Conservation (phyloP, 2,113 vertebrate species). For the Ctenomys sociabilis region DNA sequence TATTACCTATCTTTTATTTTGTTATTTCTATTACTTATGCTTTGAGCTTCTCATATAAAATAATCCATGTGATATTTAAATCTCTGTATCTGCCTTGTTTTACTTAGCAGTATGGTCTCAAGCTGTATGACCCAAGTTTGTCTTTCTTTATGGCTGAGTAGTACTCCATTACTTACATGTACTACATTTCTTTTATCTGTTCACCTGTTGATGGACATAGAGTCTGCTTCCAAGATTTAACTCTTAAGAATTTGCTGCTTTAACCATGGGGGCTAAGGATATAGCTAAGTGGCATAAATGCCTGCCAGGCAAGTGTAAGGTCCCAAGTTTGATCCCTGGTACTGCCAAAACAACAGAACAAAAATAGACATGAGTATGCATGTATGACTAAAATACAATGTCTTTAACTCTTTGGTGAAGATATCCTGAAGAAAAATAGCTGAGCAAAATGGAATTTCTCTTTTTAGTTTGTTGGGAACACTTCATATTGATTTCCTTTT, state of each 20-base stretch:
- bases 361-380: background rate
- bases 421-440: background rate
- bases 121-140: background rate
- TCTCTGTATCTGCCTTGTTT: background rate
- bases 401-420: background rate
- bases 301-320: no score
- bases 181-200: background rate
- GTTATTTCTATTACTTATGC: background rate
- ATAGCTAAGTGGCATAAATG: no score
- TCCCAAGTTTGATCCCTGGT: no score
- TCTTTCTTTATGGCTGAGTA: background rate
- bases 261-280: background rate
- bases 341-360: no score
- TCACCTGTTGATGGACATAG: background rate
- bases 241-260: background rate
- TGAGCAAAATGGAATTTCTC: background rate
- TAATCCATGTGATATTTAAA: background rate
- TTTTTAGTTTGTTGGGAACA: background rate
- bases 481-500: background rate
- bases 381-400: background rate
- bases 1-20: background rate
- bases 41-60: background rate
- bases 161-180: background rate
- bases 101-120: background rate
- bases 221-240: background rate